Base-by-base conservation (phyloP, 2,888 invertebrate genomes). In the Ochropleura leucogaster region DNA sequence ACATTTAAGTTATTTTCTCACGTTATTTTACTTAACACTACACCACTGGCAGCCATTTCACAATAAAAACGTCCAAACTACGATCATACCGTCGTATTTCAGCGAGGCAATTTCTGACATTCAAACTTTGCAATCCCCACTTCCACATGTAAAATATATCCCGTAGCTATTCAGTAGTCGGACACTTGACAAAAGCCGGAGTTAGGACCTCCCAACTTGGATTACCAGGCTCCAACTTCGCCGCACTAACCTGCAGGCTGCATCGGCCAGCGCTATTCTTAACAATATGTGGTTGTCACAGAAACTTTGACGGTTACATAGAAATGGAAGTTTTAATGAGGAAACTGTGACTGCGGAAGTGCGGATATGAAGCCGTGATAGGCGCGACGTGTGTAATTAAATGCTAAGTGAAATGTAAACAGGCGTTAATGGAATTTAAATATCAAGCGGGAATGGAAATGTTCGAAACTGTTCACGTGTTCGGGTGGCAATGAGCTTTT, bases 91-190 rank as follows among this genome's bases (percentile, higher is more conserved):
- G 68, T 62, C 47, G 68, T 76, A 72, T 65, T 72, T 82, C 46
- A 70, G 8, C 67, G 44, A 63, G 66, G 62, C 77, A 70, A 76
- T 72, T 80, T 30, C 72, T 70, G 82, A 72, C 44, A 77, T 53
- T 47, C 63, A 57, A 85, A 76, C 82, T 85, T 77, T 53, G 16
- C 69, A 69, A 81, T 83, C 57, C 77, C 51, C 80, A 85, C 81
- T 85, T 87, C 66, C 79, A 77, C 77, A 77, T 83, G 81, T 81
- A 77, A 85, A 87, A 86, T 87, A 87, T 85, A 85, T 77, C 66
- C 75, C 66, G 68, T 60, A 62, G 7, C 62, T 14, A 68, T 80
- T 85, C 85, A 79, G 64, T 0, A 49, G 77, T 74, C 70, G 74
- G 79, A 79, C 80, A 71, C 80, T 79, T 86, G 79, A 87, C 88